phyloP scores from a whole-genome alignment of 2,888 invertebrate species.

The Agelastica alni region DNA sequence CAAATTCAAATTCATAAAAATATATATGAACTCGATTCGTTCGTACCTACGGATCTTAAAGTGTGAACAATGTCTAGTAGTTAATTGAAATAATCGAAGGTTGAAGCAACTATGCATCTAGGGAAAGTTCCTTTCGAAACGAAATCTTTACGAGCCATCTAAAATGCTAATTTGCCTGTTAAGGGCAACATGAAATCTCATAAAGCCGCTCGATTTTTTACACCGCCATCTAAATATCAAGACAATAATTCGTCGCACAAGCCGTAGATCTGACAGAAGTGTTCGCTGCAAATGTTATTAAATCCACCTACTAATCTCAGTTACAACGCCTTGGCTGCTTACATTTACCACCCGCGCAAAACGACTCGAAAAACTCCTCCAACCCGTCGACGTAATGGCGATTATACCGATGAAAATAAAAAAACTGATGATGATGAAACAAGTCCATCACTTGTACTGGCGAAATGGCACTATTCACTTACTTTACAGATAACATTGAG shows the following conservation, averaged over 20 bases:
- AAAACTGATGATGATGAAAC: neutral
- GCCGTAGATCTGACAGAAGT: slow-evolving; percentile 29
- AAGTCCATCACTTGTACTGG: too few relatives aligned
- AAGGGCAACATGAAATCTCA: slow-evolving; percentile 22
- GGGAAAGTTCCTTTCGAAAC: slow-evolving; percentile 25
- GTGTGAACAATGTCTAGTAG: slow-evolving; percentile 2
- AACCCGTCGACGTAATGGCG: slow-evolving; percentile 11
- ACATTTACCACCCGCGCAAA: slow-evolving; percentile 36
- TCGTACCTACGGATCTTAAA: too few relatives aligned
- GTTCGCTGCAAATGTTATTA: slow-evolving; percentile 32
- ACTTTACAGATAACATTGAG: too few relatives aligned
- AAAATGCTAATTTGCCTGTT: slow-evolving; percentile 23
- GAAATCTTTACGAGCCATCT: slow-evolving; percentile 19
- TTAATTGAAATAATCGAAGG: slow-evolving; percentile 14
- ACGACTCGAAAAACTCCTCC: slow-evolving; percentile 29
- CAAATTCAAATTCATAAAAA: too few relatives aligned
- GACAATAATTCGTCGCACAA: slow-evolving; percentile 32
- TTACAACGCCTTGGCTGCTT: slow-evolving; percentile 35
- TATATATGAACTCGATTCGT: too few relatives aligned
- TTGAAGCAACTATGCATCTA: slow-evolving; percentile 13
- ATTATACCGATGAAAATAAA: neutral
- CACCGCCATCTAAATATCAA: slow-evolving; percentile 27
- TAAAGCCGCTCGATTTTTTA: slow-evolving; percentile 26
- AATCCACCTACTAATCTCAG: slow-evolving; percentile 36
- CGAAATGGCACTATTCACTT: too few relatives aligned